Base-by-base conservation (phyloP, 2,113 vertebrate species). In the Blennius ocellaris region DNA sequence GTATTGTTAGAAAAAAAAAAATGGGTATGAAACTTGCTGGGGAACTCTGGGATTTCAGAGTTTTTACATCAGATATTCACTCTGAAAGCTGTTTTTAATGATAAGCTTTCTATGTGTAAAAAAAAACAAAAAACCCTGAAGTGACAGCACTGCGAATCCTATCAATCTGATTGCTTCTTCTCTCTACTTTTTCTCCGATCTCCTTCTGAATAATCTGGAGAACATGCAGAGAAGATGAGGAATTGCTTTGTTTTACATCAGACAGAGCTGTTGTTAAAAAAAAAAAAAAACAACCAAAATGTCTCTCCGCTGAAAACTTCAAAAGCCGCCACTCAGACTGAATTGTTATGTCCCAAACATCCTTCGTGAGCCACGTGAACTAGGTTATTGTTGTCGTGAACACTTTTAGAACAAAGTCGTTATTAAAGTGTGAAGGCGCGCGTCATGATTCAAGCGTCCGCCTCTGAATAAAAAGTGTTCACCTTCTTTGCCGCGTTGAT, bases 401-500 rank as follows among this genome's bases (percentile, higher is more conserved):
- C 8, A 44, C 39, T 61, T 54, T 79, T 9, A 9, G 5, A 11
- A 38, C 8, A 51, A 44, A 43, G 9, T 3, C 47, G 10, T 14
- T 38, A n/a, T 10, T 45, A 8, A 48, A 48, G 45, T 30, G 4
- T 30, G 21, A 30, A 30, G 21, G 21, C 21, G 4, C 2, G 21
- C 21, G 21, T 30, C 21, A 30, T 30, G 4, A 30, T 30, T 30
- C 21, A 4, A 30, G 21, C 21, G 21, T 30, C 21, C 21, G 2
- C 2, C 4, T 2, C 21, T 4, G 21, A 30, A 30, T 30, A 4
- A 8, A 36, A 39, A 67, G n/a, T 55, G 7, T 78, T 77, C 56
- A 97, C 97, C 97, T 97, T 96, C 80, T 94, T 96, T 69, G 95
- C 94, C 0, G 93, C 79, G 1, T 94, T 90, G 73, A 99, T 95